Evolutionary conservation across 2,113 vertebrate species (phyloP), one percentile per base, ranked within the genome.

Genomic region (Thomomys bottae): DNA sequence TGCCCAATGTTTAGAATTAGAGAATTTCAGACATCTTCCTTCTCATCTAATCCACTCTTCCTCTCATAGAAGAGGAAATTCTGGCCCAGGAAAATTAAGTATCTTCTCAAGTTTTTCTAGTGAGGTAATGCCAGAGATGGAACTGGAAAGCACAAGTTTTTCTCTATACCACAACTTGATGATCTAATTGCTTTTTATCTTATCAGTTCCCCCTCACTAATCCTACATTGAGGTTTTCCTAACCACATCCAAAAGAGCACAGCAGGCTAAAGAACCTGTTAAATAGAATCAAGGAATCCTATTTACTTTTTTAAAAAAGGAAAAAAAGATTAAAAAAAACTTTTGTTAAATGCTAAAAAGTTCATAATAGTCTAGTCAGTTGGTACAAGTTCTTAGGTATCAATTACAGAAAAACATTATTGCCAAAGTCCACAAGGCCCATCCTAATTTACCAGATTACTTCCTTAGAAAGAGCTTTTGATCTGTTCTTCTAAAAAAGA

Each of bases 391-490:
- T 97, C 97, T 97, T 97, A 75, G 86, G 81, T 95, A 97, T 95
- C 92, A 96, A 95, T 97, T 97, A 96, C 87, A 95, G 94, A 88
- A 96, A 97, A 97, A 97, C 95, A 98, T 94, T 94, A 97, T 95
- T 75, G 91, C 96, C 81, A 96, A 97, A 97, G 96, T 97, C 97
- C 85, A 84, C 92, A 96, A 98, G 97, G 96, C 94, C 96, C 96
- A 97, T 95, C 97, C 97, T 98, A 98, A 98, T 98, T 98, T 98
- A 97, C 98, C 96, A 97, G 97, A 98, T 98, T 98, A 98, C 97
- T 98, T 98, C 97, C 97, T 98, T 97, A 96, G 96, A 98, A 97
- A 97, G 89, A 86, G 80, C 95, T 95, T 96, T 98, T 98, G 97
- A 98, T 97, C 97, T 96, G 96, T 77, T 97, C 96, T 97, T 97